Evolutionary conservation across 2,113 vertebrate genomes (phyloP).

Genomic region (Drymodes brunneopygia): DNA sequence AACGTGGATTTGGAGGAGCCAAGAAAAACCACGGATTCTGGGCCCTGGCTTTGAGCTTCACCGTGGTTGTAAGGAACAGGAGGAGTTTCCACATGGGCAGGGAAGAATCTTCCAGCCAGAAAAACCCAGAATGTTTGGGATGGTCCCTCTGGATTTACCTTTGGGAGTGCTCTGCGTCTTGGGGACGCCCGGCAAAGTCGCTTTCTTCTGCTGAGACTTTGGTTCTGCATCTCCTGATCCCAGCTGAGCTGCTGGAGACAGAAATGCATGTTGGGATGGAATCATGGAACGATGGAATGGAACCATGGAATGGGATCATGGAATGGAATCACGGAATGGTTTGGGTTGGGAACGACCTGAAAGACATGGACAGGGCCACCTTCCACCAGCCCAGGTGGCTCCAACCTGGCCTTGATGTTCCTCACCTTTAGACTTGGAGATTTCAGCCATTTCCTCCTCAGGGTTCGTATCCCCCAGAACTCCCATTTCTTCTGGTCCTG

Average conservation of each 20-base stretch:
- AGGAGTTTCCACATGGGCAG: rapidly evolving
- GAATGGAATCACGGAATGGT: background rate
- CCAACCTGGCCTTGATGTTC: background rate
- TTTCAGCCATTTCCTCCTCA: background rate
- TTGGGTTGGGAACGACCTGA: background rate
- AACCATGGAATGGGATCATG: too few relatives aligned
- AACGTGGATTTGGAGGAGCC: background rate
- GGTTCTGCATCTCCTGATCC: constrained; percentile 38
- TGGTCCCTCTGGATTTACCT: background rate
- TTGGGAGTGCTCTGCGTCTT: background rate
- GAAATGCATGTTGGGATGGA: background rate
- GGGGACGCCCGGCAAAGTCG: background rate
- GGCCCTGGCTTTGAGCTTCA: rapidly evolving
- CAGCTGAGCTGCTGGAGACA: constrained; percentile 26
- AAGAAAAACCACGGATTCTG: background rate
- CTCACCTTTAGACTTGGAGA: background rate
- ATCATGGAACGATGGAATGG: rapidly evolving
- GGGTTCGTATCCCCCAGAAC: background rate
- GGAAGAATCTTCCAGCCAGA: background rate
- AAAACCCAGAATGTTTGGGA: rapidly evolving
- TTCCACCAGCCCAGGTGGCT: background rate
- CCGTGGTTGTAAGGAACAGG: rapidly evolving
- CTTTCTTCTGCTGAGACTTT: constrained; percentile 45
- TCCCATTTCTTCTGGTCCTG: constrained; percentile 37
- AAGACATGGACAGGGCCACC: background rate